phyloP scores from a whole-genome alignment of 2,113 vertebrate species.

The Arvicanthis niloticus region DNA sequence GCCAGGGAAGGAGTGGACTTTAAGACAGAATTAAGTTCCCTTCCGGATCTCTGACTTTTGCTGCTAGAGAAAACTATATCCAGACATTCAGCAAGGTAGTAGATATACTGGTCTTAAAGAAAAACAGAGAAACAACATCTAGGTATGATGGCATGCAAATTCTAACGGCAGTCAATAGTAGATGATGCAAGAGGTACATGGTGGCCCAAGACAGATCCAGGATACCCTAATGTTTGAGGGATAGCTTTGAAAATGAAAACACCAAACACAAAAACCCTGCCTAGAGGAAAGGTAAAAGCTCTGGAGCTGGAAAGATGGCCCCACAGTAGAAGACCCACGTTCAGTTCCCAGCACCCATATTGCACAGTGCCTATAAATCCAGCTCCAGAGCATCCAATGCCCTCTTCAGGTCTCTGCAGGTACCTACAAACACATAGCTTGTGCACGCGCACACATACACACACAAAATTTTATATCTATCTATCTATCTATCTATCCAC shows the following conservation, averaged over 20 bases:
- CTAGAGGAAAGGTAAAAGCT: neutral
- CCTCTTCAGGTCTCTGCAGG: neutral
- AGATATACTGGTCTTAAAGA: neutral
- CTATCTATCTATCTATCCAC: neutral
- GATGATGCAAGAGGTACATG: neutral
- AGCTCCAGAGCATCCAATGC: neutral
- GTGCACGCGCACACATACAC: neutral
- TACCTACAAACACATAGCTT: neutral
- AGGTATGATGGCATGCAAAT: neutral
- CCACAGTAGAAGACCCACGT: neutral
- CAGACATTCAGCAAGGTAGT: neutral
- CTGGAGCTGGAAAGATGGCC: neutral
- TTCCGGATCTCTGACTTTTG: neutral
- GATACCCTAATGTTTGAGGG: neutral
- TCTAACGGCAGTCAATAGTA: neutral
- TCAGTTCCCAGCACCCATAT: neutral
- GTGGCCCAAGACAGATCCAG: neutral
- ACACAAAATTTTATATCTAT: neutral
- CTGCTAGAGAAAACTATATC: neutral
- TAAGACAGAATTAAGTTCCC: neutral
- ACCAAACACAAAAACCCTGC: neutral
- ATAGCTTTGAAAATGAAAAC: neutral
- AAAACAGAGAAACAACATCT: slow-evolving; percentile 5
- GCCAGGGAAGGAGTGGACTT: neutral
- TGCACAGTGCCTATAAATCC: neutral